phyloP scores from a whole-genome alignment of 2,888 invertebrate genomes.

The Philhelius pedissequus region DNA sequence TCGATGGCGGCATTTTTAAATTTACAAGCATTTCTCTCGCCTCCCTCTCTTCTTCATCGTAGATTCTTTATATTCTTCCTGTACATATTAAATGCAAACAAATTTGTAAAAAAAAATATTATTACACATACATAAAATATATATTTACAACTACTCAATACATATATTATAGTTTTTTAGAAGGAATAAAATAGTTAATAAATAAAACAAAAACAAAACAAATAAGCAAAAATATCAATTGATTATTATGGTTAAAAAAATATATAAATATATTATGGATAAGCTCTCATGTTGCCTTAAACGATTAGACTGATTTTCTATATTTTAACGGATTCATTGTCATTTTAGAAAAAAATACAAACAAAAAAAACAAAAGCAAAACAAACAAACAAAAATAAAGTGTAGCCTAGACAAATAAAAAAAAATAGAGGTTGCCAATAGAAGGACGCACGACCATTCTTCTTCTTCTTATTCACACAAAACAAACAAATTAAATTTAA shows the following conservation, averaged over 20 bases:
- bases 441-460: slow-evolving; percentile 38
- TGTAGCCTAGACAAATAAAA: slow-evolving; percentile 61
- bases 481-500: slow-evolving; percentile 3
- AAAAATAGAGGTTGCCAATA: slow-evolving; percentile 60
- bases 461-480: slow-evolving; percentile 20
- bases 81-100: slow-evolving; percentile 25
- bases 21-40: slow-evolving; percentile 17
- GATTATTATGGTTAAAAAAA: slow-evolving; percentile 58
- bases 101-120: slow-evolving; percentile 24
- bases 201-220: slow-evolving; percentile 20
- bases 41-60: background rate
- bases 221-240: slow-evolving; percentile 53
- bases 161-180: slow-evolving; percentile 32
- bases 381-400: slow-evolving; percentile 59
- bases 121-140: slow-evolving; percentile 9
- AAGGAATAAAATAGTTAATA: slow-evolving; percentile 31
- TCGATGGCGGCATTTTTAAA: slow-evolving; percentile 36
- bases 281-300: slow-evolving; percentile 84
- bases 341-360: slow-evolving; percentile 69
- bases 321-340: slow-evolving; percentile 71
- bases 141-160: slow-evolving; percentile 52
- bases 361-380: slow-evolving; percentile 20
- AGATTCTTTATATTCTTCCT: background rate
- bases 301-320: slow-evolving; percentile 84
- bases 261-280: slow-evolving; percentile 69